A percentile compares a stretch with the other conserved stretches of the same genome.
phyloP scores from a whole-genome alignment of 1,140 invertebrate species.

The Popillia japonica region DNA sequence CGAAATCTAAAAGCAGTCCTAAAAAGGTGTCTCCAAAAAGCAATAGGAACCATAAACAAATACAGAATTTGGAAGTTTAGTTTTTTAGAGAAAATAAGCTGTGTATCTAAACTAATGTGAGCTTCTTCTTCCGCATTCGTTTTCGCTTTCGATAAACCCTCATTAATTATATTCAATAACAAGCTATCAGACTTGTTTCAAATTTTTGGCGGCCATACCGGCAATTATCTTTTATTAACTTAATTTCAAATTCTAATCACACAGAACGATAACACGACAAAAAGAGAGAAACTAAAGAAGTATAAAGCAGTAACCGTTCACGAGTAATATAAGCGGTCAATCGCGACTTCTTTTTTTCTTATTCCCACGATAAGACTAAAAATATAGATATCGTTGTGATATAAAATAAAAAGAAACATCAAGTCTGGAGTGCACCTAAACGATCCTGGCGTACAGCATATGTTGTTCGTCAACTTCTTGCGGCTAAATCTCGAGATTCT shows the following conservation, averaged over 20 bases:
- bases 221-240: too few species aligned
- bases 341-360: constrained; percentile 9
- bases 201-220: too few species aligned
- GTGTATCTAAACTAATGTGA: too few species aligned
- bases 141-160: too few species aligned
- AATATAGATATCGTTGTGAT: constrained; percentile 30
- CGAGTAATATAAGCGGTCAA: background rate
- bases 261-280: background rate
- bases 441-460: constrained; percentile 23
- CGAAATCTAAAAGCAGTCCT: too few species aligned
- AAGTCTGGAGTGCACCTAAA: constrained; percentile 18
- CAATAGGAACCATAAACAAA: too few species aligned
- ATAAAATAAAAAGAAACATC: constrained; percentile 34
- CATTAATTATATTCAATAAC: too few species aligned
- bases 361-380: constrained; percentile 29
- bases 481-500: constrained; percentile 25
- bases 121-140: too few species aligned
- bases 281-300: background rate
- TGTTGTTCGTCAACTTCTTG: constrained; percentile 33
- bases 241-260: background rate
- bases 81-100: too few species aligned
- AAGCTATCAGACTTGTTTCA: too few species aligned
- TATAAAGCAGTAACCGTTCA: background rate
- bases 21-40: too few species aligned
- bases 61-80: too few species aligned